phyloP scores from a whole-genome alignment of 2,888 invertebrate species.

The Drosophila paracracens region DNA sequence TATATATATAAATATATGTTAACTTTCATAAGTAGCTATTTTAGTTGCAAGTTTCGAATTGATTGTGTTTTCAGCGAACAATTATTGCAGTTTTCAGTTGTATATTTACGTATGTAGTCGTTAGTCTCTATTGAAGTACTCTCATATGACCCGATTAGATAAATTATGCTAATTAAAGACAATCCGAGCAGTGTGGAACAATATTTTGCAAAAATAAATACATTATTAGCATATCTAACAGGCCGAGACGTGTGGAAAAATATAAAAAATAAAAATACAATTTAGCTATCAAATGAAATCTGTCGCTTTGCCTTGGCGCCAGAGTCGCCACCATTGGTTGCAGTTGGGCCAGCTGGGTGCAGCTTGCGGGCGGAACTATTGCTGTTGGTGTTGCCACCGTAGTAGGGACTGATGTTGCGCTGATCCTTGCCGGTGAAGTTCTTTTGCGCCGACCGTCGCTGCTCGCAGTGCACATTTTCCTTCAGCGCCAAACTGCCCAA shows the following conservation, averaged over 20 bases:
- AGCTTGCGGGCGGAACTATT: constrained; percentile 65
- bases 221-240: constrained; percentile 3
- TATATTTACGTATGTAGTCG: constrained; percentile 12
- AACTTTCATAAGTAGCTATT: constrained; percentile 1
- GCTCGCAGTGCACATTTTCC: constrained; percentile 83
- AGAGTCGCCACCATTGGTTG: constrained; percentile 36
- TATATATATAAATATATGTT: background rate
- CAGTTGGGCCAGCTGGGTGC: constrained; percentile 12
- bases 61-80: constrained; percentile 47
- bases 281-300: constrained; percentile 87
- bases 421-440: constrained; percentile 84
- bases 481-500: constrained; percentile 80
- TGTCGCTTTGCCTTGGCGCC: constrained; percentile 87
- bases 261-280: constrained; percentile 1
- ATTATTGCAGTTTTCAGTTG: constrained; percentile 61
- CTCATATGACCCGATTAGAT: constrained; percentile 21
- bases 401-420: constrained; percentile 83
- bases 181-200: constrained; percentile 43
- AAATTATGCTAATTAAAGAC: constrained; percentile 64
- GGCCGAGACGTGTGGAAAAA: constrained; percentile 1
- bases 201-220: constrained; percentile 36
- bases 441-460: constrained; percentile 82
- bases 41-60: constrained; percentile 41
- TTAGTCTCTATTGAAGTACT: constrained; percentile 17
- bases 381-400: constrained; percentile 43